phyloP scores from a whole-genome alignment of 2,113 vertebrate genomes.

The Carlito syrichta region DNA sequence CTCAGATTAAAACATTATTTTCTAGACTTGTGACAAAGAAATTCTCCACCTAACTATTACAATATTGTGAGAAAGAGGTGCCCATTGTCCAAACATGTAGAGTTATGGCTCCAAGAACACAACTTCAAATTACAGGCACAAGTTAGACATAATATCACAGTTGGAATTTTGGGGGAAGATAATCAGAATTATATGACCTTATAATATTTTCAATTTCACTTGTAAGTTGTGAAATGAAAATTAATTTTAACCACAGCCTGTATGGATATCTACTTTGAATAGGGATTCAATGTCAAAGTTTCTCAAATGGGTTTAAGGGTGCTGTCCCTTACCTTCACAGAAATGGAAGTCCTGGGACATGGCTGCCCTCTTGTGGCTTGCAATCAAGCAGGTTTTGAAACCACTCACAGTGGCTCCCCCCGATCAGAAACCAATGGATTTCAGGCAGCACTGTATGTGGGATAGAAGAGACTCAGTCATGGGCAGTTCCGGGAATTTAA shows the following conservation, averaged over 20 bases:
- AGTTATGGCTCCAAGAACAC: background rate
- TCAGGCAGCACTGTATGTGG: background rate
- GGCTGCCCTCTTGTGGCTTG: background rate
- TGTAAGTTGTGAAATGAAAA: conserved; percentile 1
- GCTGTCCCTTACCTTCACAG: background rate
- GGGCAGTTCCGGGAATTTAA: background rate
- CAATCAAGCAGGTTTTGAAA: background rate
- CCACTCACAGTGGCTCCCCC: background rate
- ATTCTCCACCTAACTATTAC: background rate
- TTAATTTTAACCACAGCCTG: background rate
- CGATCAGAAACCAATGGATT: background rate
- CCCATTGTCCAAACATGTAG: background rate
- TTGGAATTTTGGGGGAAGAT: background rate
- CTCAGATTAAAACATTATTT: background rate
- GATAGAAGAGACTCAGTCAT: background rate
- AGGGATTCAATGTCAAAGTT: background rate
- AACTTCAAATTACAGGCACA: background rate
- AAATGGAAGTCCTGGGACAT: background rate
- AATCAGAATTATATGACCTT: background rate
- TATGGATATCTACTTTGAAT: background rate
- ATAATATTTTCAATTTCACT: background rate
- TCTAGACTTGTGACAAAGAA: background rate
- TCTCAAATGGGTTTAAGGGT: background rate
- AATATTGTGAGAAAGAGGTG: background rate
- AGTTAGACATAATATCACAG: background rate